These are phyloP conservation scores for Papilio gigon DNA, from an alignment of 2,888 invertebrate genomes.

Conservation along the genomic window DNA sequence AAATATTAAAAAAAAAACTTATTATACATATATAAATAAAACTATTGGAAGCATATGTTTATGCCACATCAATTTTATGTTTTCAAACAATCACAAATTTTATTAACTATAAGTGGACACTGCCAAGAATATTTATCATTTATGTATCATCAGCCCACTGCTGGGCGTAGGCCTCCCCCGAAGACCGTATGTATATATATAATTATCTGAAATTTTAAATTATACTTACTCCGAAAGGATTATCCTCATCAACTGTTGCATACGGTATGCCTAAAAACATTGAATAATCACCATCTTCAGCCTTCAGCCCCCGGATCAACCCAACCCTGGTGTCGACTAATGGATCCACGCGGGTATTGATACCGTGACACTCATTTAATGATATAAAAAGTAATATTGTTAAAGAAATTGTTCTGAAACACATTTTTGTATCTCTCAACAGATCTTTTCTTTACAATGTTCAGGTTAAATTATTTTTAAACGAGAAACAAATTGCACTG, in stretches of 20 bases:
- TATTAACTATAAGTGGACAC: too few species aligned
- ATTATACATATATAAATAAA: not conserved
- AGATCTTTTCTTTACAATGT: too few species aligned
- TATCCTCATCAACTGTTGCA: conserved; percentile 49
- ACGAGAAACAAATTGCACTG: not conserved
- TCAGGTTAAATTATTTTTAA: too few species aligned
- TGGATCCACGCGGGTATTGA: conserved; percentile 36
- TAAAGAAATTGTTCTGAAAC: not conserved
- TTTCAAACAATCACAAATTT: not conserved
- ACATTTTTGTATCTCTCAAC: not conserved
- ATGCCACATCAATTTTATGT: not conserved
- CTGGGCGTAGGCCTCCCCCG: too few species aligned
- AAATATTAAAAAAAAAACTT: conserved; percentile 42
- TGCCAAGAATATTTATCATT: too few species aligned
- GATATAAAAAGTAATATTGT: not conserved
- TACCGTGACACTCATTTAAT: conserved; percentile 5
- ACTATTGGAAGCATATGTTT: not conserved
- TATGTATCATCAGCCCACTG: too few species aligned
- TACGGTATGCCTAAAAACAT: conserved; percentile 59
- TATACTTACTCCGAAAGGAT: conserved; percentile 57
- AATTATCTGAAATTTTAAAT: too few species aligned
- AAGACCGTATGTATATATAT: too few species aligned
- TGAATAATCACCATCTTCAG: conserved; percentile 52
- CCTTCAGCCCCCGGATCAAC: conserved; percentile 48
- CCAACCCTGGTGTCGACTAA: conserved; percentile 49